Conservation (phyloP, 37 sponge, comb jelly and placozoan species). For the Agelas oroides region DNA sequence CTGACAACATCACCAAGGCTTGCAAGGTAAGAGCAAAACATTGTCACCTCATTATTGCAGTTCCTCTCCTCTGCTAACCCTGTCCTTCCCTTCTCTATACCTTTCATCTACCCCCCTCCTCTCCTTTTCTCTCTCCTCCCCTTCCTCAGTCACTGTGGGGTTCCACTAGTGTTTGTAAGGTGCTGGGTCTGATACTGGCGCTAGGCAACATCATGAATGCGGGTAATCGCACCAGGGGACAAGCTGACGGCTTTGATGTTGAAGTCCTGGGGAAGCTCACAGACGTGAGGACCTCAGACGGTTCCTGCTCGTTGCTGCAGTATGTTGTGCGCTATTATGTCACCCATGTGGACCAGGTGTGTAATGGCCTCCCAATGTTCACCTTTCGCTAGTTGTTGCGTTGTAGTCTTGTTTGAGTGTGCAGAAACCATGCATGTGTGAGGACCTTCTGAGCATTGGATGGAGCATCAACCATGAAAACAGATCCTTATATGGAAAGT, state of each 20-base stretch:
- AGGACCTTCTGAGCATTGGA: too few species aligned
- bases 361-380: too few species aligned
- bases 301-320: constrained; percentile 32
- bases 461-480: too few species aligned
- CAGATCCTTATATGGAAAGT: too few species aligned
- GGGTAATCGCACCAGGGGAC: constrained; percentile 31
- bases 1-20: too few species aligned
- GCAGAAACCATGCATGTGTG: too few species aligned
- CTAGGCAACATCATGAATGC: constrained; percentile 57
- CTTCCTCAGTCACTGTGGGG: neutral
- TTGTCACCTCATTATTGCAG: too few species aligned
- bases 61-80: too few species aligned
- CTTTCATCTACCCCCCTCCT: neutral
- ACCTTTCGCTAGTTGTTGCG: too few species aligned
- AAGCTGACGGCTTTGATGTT: constrained; percentile 46
- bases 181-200: constrained; percentile 37
- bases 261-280: constrained; percentile 36
- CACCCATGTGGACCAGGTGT: neutral
- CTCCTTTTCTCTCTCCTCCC: neutral
- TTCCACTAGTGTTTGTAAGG: neutral
- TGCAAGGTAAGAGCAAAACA: too few species aligned
- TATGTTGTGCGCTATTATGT: constrained; percentile 31
- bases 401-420: too few species aligned
- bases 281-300: constrained; percentile 40
- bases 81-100: too few species aligned